Percentiles rank a stretch among this genome's conserved stretches.
Conservation (phyloP, 2,888 invertebrate genomes). For the Drosophila mimica region DNA sequence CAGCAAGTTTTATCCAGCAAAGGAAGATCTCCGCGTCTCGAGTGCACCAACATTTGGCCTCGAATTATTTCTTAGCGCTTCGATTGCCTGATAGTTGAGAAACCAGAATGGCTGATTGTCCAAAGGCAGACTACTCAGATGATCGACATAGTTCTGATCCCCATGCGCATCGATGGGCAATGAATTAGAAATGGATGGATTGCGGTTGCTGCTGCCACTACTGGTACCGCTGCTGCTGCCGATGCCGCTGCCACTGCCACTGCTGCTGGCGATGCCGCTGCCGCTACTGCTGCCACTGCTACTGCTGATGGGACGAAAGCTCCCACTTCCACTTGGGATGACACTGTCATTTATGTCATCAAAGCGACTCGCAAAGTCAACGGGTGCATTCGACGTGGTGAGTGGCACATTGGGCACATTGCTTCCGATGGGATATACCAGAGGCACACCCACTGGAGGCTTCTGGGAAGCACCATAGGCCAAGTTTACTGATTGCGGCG, state of each 20-base stretch:
- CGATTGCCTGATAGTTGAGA: slow-evolving; percentile 89
- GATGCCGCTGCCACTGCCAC: slow-evolving; percentile 1
- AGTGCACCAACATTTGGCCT: slow-evolving; percentile 60
- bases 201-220: not conserved
- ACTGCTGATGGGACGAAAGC: not conserved
- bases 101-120: slow-evolving; percentile 91
- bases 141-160: slow-evolving; percentile 87
- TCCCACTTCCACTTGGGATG: slow-evolving; percentile 14
- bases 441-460: slow-evolving; percentile 76
- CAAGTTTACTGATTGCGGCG: slow-evolving; percentile 60
- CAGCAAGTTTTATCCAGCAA: slow-evolving; percentile 59
- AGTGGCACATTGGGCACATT: slow-evolving; percentile 30
- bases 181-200: slow-evolving; percentile 37
- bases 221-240: not conserved
- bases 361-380: slow-evolving; percentile 62
- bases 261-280: not conserved
- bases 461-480: slow-evolving; percentile 67
- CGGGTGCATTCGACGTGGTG: slow-evolving; percentile 3
- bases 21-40: slow-evolving; percentile 71
- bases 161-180: slow-evolving; percentile 89
- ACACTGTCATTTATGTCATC: slow-evolving; percentile 33
- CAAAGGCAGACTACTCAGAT: slow-evolving; percentile 88
- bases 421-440: slow-evolving; percentile 65
- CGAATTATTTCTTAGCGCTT: slow-evolving; percentile 86
- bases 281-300: not conserved